Evolutionary conservation across 2,113 vertebrate genomes (phyloP), one percentile per base, ranked within the genome.

Genomic region (Capreolus pygargus): DNA sequence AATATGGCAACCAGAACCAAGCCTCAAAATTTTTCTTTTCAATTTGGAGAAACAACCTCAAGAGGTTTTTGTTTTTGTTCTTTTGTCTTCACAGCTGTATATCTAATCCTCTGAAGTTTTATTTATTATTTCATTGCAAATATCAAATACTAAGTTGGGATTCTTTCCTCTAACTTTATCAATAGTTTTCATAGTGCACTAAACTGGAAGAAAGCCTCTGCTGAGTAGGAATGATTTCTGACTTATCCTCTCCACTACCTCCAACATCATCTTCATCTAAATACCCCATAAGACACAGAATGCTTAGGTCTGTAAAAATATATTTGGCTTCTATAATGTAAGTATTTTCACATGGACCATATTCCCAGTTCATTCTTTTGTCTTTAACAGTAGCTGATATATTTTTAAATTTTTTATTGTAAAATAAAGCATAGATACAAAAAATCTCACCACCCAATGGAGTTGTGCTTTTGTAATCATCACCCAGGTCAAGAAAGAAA

Each of bases 11-110:
- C 57, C 43, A 70, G 50, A 95, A 84, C 30, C n/a, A 87, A 58
- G 25, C 86, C 64, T 94, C 79, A 90, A 57, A 57, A 90, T 89
- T 79, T 79, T 93, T 50, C 79, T 93, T 93, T 23, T 89, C 89
- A 84, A 89, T n/a, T 52, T 47, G 55, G 52, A 43, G 94, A 58
- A 92, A 92, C 57, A 94, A 84, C 25, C 36, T 10, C 23, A 1
- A 67, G 30, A 39, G 52, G n/a, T 70, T 70, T 82, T 88, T 82
- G 25, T 36, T 36, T 70, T 92, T 74, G 27, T 91, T 84, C 74
- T 94, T 76, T 91, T 70, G 52, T 47, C 6, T 87, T 91, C n/a
- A 78, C 15, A 19, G 9, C 7, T 79, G 15, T 81, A 50, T 64
- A 86, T 39, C 16, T 25, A 79, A 61, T 94, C 39, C 5, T 86